Evolutionary conservation across 2,797 vertebrate genomes (phyloP), one percentile per base, ranked within the genome.

Genomic region (Semotilus atromaculatus): DNA sequence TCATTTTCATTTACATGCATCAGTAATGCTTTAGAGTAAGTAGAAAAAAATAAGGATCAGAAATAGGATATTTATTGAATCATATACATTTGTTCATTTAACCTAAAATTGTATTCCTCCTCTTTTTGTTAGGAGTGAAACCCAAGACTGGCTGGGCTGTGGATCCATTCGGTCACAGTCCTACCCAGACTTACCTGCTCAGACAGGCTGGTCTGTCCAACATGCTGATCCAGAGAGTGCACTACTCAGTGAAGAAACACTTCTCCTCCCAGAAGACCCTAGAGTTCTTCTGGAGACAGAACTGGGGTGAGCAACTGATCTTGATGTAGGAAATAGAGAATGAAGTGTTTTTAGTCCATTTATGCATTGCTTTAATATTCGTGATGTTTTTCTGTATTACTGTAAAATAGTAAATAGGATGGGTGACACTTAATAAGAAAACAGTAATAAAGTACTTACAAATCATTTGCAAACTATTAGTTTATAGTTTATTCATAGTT

Each of bases 281-380:
- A 16, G 97, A 99, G 92, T 99, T 99, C 91, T 96, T 93, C 88
- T 99, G 97, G 97, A 96, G 97, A 88, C 97, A 99, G 92, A 97
- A 92, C 89, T 98, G 97, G 97, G 97, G 97, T 98, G 94, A 87
- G 94, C 58, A 77, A 19, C n/a, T 62, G 36, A 43, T 21, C 36
- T 78, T 29, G 6, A 38, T 58, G 21, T 38, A n/a, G 26, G 29
- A 74, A 18, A 48, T 48, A 48, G 16, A 48, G n/a, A 40, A 29
- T 45, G 18, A 72, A 18, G 72, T 34, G 8, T 23, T 64, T 31
- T 1, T 31, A 18, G 31, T 68, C 36, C 21, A 23, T 55, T 36
- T n/a, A 36, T 55, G 21, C 11, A n/a, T 21, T 36, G 48, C 48
- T 75, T 75, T n/a, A 55, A n/a, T 55, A 55, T 55, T 16, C 21